Percentiles rank a stretch among this genome's conserved stretches.
phyloP scores from a whole-genome alignment of 2,888 invertebrate genomes.

The Leptinotarsa juncta region DNA sequence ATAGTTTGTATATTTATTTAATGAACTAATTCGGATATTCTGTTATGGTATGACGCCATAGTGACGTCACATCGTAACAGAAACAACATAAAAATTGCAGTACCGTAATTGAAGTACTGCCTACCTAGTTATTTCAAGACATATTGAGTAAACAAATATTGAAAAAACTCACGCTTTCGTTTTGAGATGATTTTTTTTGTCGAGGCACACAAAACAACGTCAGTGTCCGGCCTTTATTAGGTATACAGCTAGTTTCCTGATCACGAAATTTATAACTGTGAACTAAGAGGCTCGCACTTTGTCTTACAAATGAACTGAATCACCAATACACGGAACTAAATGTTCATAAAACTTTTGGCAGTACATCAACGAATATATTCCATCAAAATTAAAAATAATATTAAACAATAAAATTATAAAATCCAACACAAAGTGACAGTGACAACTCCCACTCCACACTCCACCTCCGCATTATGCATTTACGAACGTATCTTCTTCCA shows the following conservation, averaged over 20 bases:
- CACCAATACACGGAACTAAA: not conserved
- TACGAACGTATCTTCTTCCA: not conserved
- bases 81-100: constrained; percentile 15
- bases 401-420: constrained; percentile 21
- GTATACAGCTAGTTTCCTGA: constrained; percentile 3
- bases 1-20: constrained; percentile 22
- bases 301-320: not conserved
- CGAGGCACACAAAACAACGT: constrained; percentile 73
- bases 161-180: constrained; percentile 67
- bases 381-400: constrained; percentile 19
- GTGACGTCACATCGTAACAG: constrained; percentile 22
- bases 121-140: constrained; percentile 8
- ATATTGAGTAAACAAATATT: constrained; percentile 7
- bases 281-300: not conserved
- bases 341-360: not conserved
- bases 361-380: not conserved
- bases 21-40: constrained; percentile 23
- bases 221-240: constrained; percentile 63
- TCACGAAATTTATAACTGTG: not conserved
- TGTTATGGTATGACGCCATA: constrained; percentile 30
- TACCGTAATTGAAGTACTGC: constrained; percentile 18
- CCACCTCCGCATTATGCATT: not conserved
- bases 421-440: constrained; percentile 20
- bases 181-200: constrained; percentile 71
- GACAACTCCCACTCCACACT: constrained; percentile 13